phyloP scores from a whole-genome alignment of 1,140 invertebrate genomes.

The Leptinotarsa lineolata region DNA sequence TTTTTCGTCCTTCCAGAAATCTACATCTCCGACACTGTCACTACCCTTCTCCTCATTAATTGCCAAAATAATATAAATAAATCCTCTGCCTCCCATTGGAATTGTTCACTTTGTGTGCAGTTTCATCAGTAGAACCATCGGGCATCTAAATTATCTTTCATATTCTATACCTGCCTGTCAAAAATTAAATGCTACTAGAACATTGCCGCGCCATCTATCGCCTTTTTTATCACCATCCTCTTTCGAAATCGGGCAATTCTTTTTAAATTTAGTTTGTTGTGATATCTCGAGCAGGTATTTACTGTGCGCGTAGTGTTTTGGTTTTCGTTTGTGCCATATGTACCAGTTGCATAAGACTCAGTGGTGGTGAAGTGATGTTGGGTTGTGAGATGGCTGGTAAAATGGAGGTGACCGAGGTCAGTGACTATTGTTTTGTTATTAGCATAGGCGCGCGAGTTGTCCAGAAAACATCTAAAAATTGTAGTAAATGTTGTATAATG shows the following conservation, averaged over 20 bases:
- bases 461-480: too few relatives aligned
- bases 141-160: too few relatives aligned
- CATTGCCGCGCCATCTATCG: slow-evolving; percentile 27
- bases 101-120: too few relatives aligned
- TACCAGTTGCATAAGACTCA: too few relatives aligned
- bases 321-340: neutral
- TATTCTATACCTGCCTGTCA: slow-evolving; percentile 21
- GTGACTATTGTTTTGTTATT: neutral
- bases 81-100: too few relatives aligned
- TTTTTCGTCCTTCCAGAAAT: too few relatives aligned
- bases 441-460: neutral
- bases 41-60: too few relatives aligned
- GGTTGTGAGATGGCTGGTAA: neutral
- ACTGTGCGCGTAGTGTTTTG: slow-evolving; percentile 11
- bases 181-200: slow-evolving; percentile 12
- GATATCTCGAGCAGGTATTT: slow-evolving; percentile 22
- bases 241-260: slow-evolving; percentile 6
- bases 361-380: neutral
- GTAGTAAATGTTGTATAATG: too few relatives aligned
- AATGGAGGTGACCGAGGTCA: neutral
- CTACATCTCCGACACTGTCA: too few relatives aligned
- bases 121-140: too few relatives aligned
- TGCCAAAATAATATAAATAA: too few relatives aligned
- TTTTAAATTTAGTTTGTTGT: slow-evolving; percentile 30
- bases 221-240: slow-evolving; percentile 13